Evolutionary conservation across 2,888 invertebrate species (phyloP).

Genomic region (Andricus quercusramuli): DNA sequence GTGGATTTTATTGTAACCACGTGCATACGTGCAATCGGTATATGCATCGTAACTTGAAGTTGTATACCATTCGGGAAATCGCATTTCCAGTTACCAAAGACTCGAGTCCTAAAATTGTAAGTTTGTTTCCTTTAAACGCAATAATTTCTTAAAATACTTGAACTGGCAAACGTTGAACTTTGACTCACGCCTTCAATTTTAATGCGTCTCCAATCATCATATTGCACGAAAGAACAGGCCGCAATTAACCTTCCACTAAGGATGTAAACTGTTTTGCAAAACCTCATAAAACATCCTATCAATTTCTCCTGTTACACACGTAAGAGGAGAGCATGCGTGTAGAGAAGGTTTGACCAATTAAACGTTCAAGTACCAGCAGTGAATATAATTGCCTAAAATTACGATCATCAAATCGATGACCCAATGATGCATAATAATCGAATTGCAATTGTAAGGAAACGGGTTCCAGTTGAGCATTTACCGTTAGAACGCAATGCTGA

Average conservation of each 20-base stretch:
- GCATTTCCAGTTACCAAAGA: not conserved
- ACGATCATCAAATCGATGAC: slow-evolving; percentile 2
- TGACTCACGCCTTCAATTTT: not conserved
- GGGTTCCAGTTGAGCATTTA: slow-evolving; percentile 2
- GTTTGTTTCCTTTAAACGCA: not conserved
- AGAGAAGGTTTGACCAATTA: not conserved
- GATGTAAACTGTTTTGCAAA: slow-evolving; percentile 6
- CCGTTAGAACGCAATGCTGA: slow-evolving; percentile 28
- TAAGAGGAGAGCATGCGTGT: not conserved
- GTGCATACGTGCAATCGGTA: not conserved
- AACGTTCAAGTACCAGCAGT: not conserved
- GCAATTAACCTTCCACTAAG: slow-evolving; percentile 4
- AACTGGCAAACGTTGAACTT: not conserved
- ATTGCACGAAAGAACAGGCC: not conserved
- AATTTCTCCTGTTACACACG: not conserved
- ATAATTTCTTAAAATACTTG: not conserved
- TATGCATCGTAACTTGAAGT: not conserved
- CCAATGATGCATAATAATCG: slow-evolving; percentile 6
- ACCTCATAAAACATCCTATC: not conserved
- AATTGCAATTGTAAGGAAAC: slow-evolving; percentile 1
- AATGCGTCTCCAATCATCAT: not conserved
- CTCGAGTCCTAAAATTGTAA: not conserved
- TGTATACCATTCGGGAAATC: not conserved
- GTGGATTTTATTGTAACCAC: not conserved
- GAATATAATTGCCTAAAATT: slow-evolving; percentile 12